Base-by-base conservation (phyloP, 2,888 invertebrate species). In the Germaria angustata region DNA sequence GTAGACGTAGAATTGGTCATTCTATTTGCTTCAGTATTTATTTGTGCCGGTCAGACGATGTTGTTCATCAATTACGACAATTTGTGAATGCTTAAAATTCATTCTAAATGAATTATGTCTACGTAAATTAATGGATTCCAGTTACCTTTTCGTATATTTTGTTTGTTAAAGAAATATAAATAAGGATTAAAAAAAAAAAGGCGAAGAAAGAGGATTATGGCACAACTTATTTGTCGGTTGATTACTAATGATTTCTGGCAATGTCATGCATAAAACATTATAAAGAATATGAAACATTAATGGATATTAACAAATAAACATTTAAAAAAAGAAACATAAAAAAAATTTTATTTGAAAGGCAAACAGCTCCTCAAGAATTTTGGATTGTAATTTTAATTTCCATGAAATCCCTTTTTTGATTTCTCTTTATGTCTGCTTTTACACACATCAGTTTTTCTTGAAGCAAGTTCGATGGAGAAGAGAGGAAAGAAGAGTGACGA, bases 21-120 rank as follows among this genome's bases (percentile, higher is more conserved):
- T 41, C 41, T 17, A 6, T 66, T 63, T 55, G 5, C 5, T 46
- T 34, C 1, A 32, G 28, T 28, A 49, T 28, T 15, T 39, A n/a
- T 13, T 59, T 53, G 11, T 53, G 44, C 11, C 41, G 34, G 17
- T 46, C 53, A 61, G 68, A 53, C 44, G 24, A 41, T 39, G 28
- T 44, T 51, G 13, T 36, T 24, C 53, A 36, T 63, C 77, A 61
- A 61, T 61, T 68, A 51, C 41, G 41, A 28, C 68, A 61, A 68
- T 77, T 68, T 46, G 20, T n/a, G 66, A 65, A 32, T 44, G 36
- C 36, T 55, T 65, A 46, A 13, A 28, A 36, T 59, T 17, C 11
- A 0, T 51, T 39, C 39, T 46, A 76, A 76, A 22, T 39, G 49
- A 68, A 77, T 68, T 68, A 68, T 59, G 57, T 76, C 28, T 49